phyloP scores from a whole-genome alignment of 2,797 vertebrate species.

The Pempheris klunzingeri region DNA sequence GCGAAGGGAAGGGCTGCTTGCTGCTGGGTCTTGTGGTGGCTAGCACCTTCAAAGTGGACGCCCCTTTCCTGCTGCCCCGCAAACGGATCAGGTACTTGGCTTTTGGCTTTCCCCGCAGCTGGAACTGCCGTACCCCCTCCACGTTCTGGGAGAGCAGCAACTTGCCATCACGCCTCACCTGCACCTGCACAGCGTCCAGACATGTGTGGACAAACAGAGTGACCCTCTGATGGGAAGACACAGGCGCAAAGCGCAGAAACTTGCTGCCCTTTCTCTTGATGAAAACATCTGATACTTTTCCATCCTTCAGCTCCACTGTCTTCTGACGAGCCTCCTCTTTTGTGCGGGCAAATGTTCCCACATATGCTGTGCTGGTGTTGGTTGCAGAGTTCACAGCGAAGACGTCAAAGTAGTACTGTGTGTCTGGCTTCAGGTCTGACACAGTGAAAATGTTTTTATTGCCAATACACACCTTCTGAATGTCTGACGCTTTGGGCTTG shows the following conservation, averaged over 20 bases:
- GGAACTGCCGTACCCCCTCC: slow-evolving; percentile 94
- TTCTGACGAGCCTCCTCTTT: slow-evolving; percentile 96
- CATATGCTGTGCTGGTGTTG: slow-evolving; percentile 95
- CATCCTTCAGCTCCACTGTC: slow-evolving; percentile 94
- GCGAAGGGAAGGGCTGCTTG: slow-evolving; percentile 95
- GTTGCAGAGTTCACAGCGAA: slow-evolving; percentile 92
- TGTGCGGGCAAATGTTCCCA: slow-evolving; percentile 97
- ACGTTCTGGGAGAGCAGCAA: slow-evolving; percentile 93
- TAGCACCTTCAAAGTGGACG: slow-evolving; percentile 93
- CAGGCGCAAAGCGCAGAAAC: slow-evolving; percentile 93
- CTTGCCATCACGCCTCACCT: slow-evolving; percentile 94
- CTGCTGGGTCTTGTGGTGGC: slow-evolving; percentile 91
- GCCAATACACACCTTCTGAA: slow-evolving; percentile 93
- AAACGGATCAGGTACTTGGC: slow-evolving; percentile 95
- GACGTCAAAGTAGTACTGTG: slow-evolving; percentile 97
- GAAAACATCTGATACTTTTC: slow-evolving; percentile 94
- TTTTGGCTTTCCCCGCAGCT: slow-evolving; percentile 95
- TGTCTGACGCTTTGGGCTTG: slow-evolving; percentile 87
- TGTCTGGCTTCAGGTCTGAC: slow-evolving; percentile 95
- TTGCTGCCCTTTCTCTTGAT: slow-evolving; percentile 94
- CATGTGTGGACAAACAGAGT: slow-evolving; percentile 94
- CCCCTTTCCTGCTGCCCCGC: slow-evolving; percentile 93
- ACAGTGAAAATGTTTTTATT: slow-evolving; percentile 98
- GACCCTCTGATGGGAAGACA: slow-evolving; percentile 96
- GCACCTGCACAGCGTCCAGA: slow-evolving; percentile 92